Evolutionary conservation across 2,888 invertebrate species (phyloP), one percentile per base, ranked within the genome.

Genomic region (Drosophila colorata): DNA sequence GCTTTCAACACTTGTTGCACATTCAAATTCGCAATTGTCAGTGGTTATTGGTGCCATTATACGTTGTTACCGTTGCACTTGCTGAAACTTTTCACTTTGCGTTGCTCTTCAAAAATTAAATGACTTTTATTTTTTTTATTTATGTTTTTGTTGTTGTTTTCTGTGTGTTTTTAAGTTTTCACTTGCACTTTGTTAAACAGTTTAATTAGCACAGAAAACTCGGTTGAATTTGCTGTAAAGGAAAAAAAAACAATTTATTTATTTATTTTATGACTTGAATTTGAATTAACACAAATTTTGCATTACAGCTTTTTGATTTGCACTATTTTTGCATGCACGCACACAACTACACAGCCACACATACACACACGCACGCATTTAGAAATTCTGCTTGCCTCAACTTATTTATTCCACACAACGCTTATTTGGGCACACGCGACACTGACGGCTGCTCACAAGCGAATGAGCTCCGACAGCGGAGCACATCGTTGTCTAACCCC

Each of bases 11-110:
- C 83, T 80, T 87, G 90, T 86, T 87, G 90, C 90, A 91, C 90
- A 91, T 91, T 89, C 91, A 83, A 90, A 91, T 91, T 91, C 89
- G 75, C 82, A 87, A 90, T 91, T 90, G 90, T 90, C 90, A 89
- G 86, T 88, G 88, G 78, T 91, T 90, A 85, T 91, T 78, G 91
- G 91, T 91, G 92, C 92, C 92, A 92, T 92, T 91, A 91, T 92
- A 92, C 74, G 90, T 72, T 78, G 59, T 86, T 85, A 75, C 84
- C 87, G 80, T 80, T 88, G 88, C 88, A 80, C 84, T 85, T 84
- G 77, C 88, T 87, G 44, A 79, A 79, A 75, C 61, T 76, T 65
- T 74, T 71, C 65, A 72, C 66, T 73, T 76, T 79, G 74, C 67
- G 64, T 78, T 72, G 67, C 41, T 63, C 11, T 70, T 59, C 55